A percentile compares a stretch with the other conserved stretches of the same genome.
phyloP scores from a whole-genome alignment of 2,797 vertebrate species.

The Tokudaia tokunoshimensis region DNA sequence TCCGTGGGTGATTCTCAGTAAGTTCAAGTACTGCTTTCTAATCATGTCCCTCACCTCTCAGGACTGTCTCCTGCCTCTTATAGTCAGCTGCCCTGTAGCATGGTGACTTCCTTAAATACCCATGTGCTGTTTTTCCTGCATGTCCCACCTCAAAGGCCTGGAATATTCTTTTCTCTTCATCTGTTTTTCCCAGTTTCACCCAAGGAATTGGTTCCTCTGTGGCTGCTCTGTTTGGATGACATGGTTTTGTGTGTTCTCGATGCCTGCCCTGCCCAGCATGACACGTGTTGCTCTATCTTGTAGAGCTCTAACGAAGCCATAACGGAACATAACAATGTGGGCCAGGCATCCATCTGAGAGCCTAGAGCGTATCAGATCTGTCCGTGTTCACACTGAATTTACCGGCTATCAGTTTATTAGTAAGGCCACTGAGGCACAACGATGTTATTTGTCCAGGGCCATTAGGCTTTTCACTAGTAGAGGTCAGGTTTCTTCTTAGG shows the following conservation, averaged over 20 bases:
- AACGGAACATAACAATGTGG: neutral
- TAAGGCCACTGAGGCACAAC: neutral
- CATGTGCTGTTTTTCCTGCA: neutral
- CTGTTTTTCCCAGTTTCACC: neutral
- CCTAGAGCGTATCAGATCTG: neutral
- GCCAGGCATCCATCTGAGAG: neutral
- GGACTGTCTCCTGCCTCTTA: neutral
- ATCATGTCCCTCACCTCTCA: neutral
- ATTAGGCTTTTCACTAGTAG: neutral
- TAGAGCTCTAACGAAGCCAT: neutral
- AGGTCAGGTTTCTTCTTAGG: neutral
- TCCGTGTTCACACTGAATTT: neutral
- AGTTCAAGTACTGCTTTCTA: neutral
- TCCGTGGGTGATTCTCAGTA: neutral
- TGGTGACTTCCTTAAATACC: neutral
- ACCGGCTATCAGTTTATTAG: neutral
- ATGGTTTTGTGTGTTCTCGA: no score
- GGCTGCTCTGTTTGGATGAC: neutral
- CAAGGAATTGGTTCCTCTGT: neutral
- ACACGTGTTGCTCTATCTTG: fast-evolving
- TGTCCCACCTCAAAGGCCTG: neutral
- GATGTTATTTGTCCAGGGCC: neutral
- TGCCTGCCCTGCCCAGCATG: fast-evolving
- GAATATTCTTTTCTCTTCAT: neutral
- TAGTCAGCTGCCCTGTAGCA: neutral